Conservation (phyloP, 2,797 vertebrate genomes). For the Pangasius sanitwongsei region DNA sequence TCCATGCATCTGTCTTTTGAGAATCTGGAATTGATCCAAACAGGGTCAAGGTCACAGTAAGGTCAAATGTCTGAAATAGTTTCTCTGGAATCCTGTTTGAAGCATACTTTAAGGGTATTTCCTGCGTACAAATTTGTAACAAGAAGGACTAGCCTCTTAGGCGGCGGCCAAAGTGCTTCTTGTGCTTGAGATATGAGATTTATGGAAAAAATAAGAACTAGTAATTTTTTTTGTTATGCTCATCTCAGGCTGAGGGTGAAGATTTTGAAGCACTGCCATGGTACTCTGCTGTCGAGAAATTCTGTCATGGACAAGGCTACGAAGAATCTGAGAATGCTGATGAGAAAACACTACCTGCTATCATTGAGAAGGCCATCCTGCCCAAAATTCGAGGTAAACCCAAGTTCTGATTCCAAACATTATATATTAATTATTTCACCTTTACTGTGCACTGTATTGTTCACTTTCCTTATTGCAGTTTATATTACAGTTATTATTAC, state of each 20-base stretch:
- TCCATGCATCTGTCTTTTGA: not conserved
- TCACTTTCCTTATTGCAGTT: not conserved
- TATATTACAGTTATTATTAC: not conserved
- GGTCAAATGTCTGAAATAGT: not conserved
- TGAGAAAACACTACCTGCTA: slow-evolving; percentile 76
- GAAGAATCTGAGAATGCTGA: slow-evolving; percentile 78
- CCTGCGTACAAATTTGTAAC: not conserved
- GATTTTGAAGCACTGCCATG: slow-evolving; percentile 84
- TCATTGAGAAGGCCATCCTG: slow-evolving; percentile 85
- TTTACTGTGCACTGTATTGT: not conserved
- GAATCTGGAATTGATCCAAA: not conserved
- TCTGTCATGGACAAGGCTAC: slow-evolving; percentile 73
- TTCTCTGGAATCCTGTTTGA: not conserved
- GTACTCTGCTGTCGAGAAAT: slow-evolving; percentile 85
- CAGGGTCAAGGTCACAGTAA: not conserved
- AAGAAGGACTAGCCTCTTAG: not conserved
- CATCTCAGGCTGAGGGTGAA: slow-evolving; percentile 64
- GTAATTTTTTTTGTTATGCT: not conserved
- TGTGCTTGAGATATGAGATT: too few relatives aligned
- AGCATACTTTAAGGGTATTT: not conserved
- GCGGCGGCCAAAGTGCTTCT: not conserved
- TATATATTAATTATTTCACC: not conserved
- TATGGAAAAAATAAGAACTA: not conserved
- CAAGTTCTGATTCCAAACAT: not conserved
- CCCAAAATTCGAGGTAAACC: slow-evolving; percentile 85